These are phyloP conservation scores for Proisotoma minuta DNA, from an alignment of 2,888 invertebrate genomes.

Conservation along the genomic window DNA sequence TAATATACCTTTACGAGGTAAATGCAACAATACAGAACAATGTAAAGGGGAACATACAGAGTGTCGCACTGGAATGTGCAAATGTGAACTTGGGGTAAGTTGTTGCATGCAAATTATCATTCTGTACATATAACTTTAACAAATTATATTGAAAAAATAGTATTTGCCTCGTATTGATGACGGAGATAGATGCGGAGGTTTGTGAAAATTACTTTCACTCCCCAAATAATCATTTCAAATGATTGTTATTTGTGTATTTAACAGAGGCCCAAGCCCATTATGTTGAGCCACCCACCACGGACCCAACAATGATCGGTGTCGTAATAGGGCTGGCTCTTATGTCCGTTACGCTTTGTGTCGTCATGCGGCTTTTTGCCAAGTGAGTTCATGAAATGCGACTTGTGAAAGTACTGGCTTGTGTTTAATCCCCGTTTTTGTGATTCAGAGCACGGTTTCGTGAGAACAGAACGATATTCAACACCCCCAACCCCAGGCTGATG, in stretches of 20 bases:
- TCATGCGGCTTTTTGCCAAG: conserved; percentile 87
- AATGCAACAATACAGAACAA: conserved; percentile 40
- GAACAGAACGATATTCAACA: conserved; percentile 88
- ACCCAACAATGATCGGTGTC: conserved; percentile 79
- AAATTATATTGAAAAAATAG: too few relatives aligned
- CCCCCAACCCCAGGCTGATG: conserved; percentile 88
- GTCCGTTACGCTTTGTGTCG: conserved; percentile 90
- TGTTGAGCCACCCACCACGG: conserved; percentile 59
- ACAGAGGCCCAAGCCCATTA: conserved; percentile 41
- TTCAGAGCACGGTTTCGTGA: conserved; percentile 87
- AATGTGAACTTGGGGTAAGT: conserved; percentile 41
- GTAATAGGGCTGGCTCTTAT: conserved; percentile 85
- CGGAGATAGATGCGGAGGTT: conserved; percentile 44
- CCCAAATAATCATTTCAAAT: background rate
- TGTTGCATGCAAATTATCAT: too few relatives aligned
- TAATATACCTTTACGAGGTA: too few relatives aligned
- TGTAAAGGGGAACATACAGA: conserved; percentile 44
- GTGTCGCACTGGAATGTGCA: conserved; percentile 41
- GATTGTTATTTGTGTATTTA: conserved; percentile 7
- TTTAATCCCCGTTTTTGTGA: too few relatives aligned
- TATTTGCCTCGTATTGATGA: conserved; percentile 42
- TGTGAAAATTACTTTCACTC: conserved; percentile 1
- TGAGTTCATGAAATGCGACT: conserved; percentile 57
- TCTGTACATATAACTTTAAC: too few relatives aligned
- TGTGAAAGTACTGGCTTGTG: too few relatives aligned